A percentile compares a stretch with the other conserved stretches of the same genome.
Conservation (phyloP, 2,113 vertebrate species). For the Aegotheles bennettii region DNA sequence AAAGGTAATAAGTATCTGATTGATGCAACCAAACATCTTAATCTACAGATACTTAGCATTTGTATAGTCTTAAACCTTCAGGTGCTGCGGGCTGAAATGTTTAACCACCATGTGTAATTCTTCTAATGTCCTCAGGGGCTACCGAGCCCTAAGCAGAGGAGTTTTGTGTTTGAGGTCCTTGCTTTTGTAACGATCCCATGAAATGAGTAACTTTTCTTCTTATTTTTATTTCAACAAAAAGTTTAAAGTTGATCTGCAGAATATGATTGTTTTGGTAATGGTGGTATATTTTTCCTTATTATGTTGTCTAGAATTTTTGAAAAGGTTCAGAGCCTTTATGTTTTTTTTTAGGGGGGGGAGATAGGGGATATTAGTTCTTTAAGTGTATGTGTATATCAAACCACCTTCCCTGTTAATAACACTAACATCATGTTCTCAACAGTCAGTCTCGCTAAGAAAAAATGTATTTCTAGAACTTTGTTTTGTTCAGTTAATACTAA, state of each 20-base stretch:
- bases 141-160: not conserved
- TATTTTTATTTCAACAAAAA: not conserved
- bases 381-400: not conserved
- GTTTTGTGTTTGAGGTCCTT: not conserved
- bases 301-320: not conserved
- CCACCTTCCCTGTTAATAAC: not conserved
- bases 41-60: not conserved
- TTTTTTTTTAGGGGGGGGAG: not conserved
- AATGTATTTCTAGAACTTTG: not conserved
- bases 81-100: not conserved
- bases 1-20: not conserved
- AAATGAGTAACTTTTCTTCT: not conserved
- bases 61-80: not conserved
- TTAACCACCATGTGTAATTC: not conserved
- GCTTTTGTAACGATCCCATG: not conserved
- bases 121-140: not conserved
- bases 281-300: not conserved
- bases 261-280: not conserved
- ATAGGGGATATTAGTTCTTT: accelerated
- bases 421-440: not conserved
- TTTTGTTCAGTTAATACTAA: not conserved
- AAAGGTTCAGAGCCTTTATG: not conserved
- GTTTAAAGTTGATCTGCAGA: not conserved
- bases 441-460: not conserved
- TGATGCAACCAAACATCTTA: not conserved